Evolutionary conservation across 37 sponge, comb jelly and placozoan genomes (phyloP), one percentile per base, ranked within the genome.

Genomic region (Diacarnus erythraeanus): DNA sequence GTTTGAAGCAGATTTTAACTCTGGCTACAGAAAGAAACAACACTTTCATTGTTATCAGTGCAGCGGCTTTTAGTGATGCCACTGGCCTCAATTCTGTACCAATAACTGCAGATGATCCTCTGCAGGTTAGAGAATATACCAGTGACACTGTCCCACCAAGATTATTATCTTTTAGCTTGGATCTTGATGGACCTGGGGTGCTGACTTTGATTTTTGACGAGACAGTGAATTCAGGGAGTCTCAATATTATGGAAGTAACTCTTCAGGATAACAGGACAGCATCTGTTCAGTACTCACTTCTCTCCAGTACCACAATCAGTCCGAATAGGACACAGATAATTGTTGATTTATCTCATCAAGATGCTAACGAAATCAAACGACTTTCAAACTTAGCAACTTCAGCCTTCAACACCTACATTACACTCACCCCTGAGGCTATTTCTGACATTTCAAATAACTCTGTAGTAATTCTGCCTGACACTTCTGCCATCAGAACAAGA

Each of bases 191-290:
- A 26, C 17, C 78, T 38, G 92, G 85, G 18, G 42, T 44, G 18
- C 59, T 96, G 27, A 61, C 64, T 4, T 81, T 96, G 34, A 85
- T 75, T 22, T 93, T 96, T 77, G 61, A 78, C 75, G 97, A 96
- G 64, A 93, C 97, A 31, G 88, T 96, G 17, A 90, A 96, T 71
- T 64, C 76, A 1, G 72, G 66, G 17, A 78, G 80, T 35, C 66
- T 96, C 35, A 42, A 84, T 38, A 80, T 86, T 2, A 72, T 69
- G 15, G 70, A 56, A 25, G 81, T 96, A 35, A 78, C 84, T 1
- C 43, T 96, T 5, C 97, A 89, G 51, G 88, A 90, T 59, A 34
- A 76, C 8, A 69, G 75, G 26, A 80, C 76, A 25, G 74, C 75
- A 18, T 57, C 51, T 37, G 61, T 77, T 22, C 30, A 72, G 39